Evolutionary conservation across 2,888 invertebrate species (phyloP).

Genomic region (Euplexia lucipara): DNA sequence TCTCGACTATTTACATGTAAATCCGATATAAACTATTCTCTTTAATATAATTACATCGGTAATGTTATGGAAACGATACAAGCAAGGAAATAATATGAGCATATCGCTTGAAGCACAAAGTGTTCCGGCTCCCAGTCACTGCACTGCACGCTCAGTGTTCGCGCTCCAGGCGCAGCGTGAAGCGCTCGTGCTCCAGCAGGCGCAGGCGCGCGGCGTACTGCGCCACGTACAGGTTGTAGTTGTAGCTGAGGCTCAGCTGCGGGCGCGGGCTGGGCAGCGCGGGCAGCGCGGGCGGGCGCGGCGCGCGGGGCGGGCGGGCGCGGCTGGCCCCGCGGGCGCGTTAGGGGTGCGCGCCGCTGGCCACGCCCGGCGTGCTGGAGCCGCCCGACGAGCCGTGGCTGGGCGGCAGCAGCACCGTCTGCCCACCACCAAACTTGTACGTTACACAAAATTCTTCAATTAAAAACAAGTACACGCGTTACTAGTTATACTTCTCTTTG

Average conservation of each 20-base stretch:
- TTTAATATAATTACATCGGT: conserved; percentile 43
- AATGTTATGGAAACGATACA: conserved; percentile 50
- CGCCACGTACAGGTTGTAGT: conserved; percentile 47
- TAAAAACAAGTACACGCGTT: conserved; percentile 4
- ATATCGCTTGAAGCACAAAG: conserved; percentile 38
- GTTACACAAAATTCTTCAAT: too few relatives aligned
- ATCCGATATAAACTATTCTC: conserved; percentile 50
- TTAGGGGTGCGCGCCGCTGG: conserved; percentile 73
- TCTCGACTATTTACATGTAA: conserved; percentile 55
- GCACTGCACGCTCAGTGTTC: conserved; percentile 3
- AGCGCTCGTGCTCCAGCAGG: conserved; percentile 20
- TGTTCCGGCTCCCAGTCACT: conserved; percentile 13
- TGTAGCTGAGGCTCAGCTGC: conserved; percentile 29
- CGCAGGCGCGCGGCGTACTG: conserved; percentile 24
- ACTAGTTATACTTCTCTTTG: too few relatives aligned
- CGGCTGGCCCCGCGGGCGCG: conserved; percentile 57
- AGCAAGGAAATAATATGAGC: conserved; percentile 55
- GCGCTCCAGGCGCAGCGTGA: conserved; percentile 17
- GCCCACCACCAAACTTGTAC: too few relatives aligned
- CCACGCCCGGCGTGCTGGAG: conserved; percentile 77
- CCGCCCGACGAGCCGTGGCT: conserved; percentile 75
- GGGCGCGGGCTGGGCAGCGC: conserved; percentile 35
- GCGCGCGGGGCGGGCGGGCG: conserved; percentile 25
- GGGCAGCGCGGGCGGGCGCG: conserved; percentile 35
- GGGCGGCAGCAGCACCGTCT: conserved; percentile 80